Conservation (phyloP, 2,113 vertebrate genomes). For the Ammodytes marinus region DNA sequence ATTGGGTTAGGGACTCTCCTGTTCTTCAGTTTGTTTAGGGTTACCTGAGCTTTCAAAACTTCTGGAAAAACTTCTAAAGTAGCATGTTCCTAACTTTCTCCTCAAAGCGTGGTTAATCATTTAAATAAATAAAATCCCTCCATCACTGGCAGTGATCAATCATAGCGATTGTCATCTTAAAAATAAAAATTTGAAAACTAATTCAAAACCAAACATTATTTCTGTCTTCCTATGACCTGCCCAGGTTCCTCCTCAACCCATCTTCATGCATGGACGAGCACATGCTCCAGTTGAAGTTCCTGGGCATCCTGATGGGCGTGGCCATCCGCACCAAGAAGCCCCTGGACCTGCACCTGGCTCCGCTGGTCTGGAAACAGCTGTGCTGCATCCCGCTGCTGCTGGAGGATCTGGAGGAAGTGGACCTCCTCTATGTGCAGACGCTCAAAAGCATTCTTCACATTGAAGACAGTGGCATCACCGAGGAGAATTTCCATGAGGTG, state of each 20-base stretch:
- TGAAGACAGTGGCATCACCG: slow-evolving; percentile 87
- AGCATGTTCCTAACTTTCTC: neutral
- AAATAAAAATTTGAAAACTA: too few relatives aligned
- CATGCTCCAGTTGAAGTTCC: slow-evolving; percentile 86
- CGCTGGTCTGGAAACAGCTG: slow-evolving; percentile 89
- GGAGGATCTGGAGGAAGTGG: slow-evolving; percentile 88
- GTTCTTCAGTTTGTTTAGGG: neutral
- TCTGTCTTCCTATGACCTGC: neutral
- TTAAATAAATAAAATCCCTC: neutral
- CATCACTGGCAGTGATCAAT: too few relatives aligned
- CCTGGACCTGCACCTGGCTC: slow-evolving; percentile 87
- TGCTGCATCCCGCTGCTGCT: slow-evolving; percentile 85
- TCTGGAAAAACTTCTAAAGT: neutral
- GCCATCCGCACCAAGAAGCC: slow-evolving; percentile 89
- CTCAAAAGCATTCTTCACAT: slow-evolving; percentile 88
- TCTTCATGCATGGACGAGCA: slow-evolving; percentile 84
- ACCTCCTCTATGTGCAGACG: slow-evolving; percentile 86
- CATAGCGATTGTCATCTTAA: neutral
- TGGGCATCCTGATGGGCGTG: slow-evolving; percentile 89
- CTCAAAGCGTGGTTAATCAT: neutral
- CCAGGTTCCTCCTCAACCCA: slow-evolving; percentile 86
- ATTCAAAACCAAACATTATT: neutral
- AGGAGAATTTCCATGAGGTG: slow-evolving; percentile 89
- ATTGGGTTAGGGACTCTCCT: neutral
- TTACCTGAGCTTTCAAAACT: neutral